Conservation (phyloP, 1,140 invertebrate species). For the Formica selysi region DNA sequence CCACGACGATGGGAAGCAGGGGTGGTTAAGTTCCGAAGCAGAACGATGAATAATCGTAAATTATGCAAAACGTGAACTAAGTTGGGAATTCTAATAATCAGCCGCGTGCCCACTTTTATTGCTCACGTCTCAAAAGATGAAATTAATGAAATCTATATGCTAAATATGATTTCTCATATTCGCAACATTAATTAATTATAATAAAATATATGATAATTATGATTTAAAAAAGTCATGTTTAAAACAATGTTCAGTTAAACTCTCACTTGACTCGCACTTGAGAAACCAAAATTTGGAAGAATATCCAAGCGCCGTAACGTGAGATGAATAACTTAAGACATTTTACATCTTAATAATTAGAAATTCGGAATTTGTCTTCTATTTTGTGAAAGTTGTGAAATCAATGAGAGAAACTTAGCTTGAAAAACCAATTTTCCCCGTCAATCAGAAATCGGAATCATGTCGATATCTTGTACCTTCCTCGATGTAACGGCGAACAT, state of each 20-base stretch:
- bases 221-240: background rate
- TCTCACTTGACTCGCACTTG: background rate
- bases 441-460: conserved; percentile 48
- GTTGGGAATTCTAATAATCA: conserved; percentile 46
- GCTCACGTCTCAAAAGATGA: conserved; percentile 2
- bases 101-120: conserved; percentile 3
- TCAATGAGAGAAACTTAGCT: conserved; percentile 23
- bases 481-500: conserved; percentile 44
- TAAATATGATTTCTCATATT: background rate
- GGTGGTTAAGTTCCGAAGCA: conserved; percentile 27
- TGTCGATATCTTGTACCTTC: conserved; percentile 58
- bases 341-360: background rate
- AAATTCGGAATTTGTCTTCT: conserved; percentile 12
- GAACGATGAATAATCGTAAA: conserved; percentile 55
- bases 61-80: conserved; percentile 37
- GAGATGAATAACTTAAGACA: conserved; percentile 1
- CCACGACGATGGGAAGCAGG: conserved; percentile 35
- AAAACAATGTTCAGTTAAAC: background rate
- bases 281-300: background rate
- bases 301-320: background rate
- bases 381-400: background rate
- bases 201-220: background rate
- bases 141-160: conserved; percentile 28
- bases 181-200: background rate
- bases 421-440: conserved; percentile 38